Conservation (phyloP, 1,140 invertebrate species). For the Lasioglossum albipes region DNA sequence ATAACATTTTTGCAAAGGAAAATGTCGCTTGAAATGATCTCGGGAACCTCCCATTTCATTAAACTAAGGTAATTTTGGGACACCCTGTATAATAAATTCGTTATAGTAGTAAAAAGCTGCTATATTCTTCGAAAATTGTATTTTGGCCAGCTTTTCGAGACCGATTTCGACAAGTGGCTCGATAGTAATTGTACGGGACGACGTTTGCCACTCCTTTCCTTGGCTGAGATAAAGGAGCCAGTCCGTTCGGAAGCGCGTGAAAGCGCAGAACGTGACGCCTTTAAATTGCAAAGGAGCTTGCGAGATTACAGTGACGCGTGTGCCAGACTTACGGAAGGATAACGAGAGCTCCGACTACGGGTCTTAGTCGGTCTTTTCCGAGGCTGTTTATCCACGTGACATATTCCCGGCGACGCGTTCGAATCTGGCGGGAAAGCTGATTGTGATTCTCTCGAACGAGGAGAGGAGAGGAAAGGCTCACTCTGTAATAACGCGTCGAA, state of each 20-base stretch:
- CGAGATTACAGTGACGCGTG: slow-evolving; percentile 5
- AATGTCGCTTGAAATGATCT: too few relatives aligned
- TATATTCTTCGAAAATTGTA: too few relatives aligned
- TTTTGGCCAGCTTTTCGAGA: too few relatives aligned
- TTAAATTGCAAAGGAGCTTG: slow-evolving; percentile 14
- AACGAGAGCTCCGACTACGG: background rate
- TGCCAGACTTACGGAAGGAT: background rate
- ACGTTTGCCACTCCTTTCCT: background rate
- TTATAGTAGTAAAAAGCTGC: too few relatives aligned
- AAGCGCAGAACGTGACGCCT: background rate
- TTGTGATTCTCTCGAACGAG: background rate
- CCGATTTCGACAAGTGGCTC: background rate
- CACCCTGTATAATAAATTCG: too few relatives aligned
- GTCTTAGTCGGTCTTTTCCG: background rate
- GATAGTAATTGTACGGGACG: background rate
- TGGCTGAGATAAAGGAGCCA: background rate
- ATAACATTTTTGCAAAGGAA: too few relatives aligned
- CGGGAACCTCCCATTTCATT: too few relatives aligned
- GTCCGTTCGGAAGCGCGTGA: background rate
- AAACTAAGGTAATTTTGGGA: too few relatives aligned
- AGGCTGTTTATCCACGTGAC: background rate
- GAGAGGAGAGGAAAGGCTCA: background rate
- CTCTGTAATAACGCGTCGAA: background rate
- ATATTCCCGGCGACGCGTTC: background rate
- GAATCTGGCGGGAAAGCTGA: background rate